Evolutionary conservation across 2,888 invertebrate species (phyloP).

Genomic region (Seladonia tumulorum): DNA sequence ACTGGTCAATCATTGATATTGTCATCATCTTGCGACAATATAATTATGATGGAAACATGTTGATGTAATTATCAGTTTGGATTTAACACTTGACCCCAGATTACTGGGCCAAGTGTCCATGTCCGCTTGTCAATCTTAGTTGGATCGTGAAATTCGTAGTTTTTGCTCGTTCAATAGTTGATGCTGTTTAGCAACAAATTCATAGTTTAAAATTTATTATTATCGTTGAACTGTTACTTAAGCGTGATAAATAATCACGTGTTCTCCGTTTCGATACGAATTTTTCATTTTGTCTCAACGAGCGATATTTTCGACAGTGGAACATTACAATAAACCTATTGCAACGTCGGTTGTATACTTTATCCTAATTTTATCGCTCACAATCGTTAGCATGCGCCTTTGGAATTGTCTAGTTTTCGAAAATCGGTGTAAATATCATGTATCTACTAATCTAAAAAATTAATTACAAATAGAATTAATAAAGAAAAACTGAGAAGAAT

Average conservation of each 20-base stretch:
- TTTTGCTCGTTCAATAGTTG: slow-evolving; percentile 57
- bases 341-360: background rate
- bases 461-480: slow-evolving; percentile 45
- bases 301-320: background rate
- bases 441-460: background rate
- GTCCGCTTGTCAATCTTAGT: slow-evolving; percentile 66
- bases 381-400: background rate
- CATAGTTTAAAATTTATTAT: background rate
- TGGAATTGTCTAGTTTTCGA: background rate
- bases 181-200: slow-evolving; percentile 34
- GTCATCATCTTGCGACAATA: slow-evolving; percentile 17
- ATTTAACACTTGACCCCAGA: slow-evolving; percentile 81
- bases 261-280: background rate
- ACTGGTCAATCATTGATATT: slow-evolving; percentile 14
- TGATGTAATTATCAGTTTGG: slow-evolving; percentile 76
- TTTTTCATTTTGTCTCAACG: background rate
- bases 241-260: background rate
- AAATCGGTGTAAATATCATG: background rate
- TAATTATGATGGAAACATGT: slow-evolving; percentile 32
- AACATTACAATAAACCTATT: slow-evolving; percentile 12
- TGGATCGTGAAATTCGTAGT: slow-evolving; percentile 64
- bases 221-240: background rate
- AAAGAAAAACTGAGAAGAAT: slow-evolving; percentile 18
- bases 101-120: slow-evolving; percentile 70
- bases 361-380: background rate